Evolutionary conservation across 2,888 invertebrate genomes (phyloP).

Genomic region (Nasonovia ribisnigri): DNA sequence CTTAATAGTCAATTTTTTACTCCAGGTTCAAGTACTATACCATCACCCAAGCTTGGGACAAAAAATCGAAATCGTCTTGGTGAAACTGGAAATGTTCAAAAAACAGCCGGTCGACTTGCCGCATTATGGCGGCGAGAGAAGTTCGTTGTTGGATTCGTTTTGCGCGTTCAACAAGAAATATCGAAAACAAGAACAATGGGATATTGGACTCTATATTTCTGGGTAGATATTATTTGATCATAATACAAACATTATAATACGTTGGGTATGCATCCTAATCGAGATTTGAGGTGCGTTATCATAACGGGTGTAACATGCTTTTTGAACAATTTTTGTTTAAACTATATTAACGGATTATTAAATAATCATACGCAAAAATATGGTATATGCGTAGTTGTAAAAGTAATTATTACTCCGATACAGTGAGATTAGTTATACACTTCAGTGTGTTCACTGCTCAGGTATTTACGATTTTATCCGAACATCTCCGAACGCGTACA

Average conservation of each 20-base stretch:
- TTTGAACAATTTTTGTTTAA: not conserved
- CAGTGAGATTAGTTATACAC: not conserved
- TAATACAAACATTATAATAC: not conserved
- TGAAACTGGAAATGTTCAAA: constrained; percentile 79
- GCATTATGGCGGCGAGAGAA: constrained; percentile 78
- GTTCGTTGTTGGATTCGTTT: constrained; percentile 79
- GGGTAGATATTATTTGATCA: constrained; percentile 72
- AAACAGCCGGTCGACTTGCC: constrained; percentile 77
- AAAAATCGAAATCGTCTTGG: constrained; percentile 78
- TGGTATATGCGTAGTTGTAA: not conserved
- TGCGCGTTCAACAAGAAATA: constrained; percentile 79
- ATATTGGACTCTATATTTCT: constrained; percentile 82
- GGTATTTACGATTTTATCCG: not conserved
- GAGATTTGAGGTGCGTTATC: not conserved
- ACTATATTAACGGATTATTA: not conserved
- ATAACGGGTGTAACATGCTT: not conserved
- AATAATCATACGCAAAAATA: not conserved
- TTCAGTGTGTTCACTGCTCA: no score
- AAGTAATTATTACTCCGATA: not conserved
- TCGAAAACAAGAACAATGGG: constrained; percentile 82
- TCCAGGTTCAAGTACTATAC: constrained; percentile 82
- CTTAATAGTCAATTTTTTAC: not conserved
- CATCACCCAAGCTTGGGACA: constrained; percentile 81
- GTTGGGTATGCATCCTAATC: not conserved
- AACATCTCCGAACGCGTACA: not conserved